Conservation (phyloP, 1,140 invertebrate genomes). For the Mercenaria mercenaria region DNA sequence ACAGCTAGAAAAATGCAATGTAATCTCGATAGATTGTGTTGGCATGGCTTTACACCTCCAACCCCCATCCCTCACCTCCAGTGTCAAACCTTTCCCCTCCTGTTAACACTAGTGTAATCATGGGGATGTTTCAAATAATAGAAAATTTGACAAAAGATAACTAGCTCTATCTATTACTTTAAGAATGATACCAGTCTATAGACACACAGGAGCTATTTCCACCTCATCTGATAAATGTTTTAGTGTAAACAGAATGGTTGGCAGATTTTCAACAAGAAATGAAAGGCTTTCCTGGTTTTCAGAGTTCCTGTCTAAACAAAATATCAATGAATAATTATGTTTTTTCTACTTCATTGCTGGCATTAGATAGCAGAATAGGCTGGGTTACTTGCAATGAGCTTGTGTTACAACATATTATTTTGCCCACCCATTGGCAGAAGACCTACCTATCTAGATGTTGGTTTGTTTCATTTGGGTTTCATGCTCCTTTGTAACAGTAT, state of each 20-base stretch:
- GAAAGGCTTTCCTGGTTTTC: not conserved
- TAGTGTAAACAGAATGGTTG: not conserved
- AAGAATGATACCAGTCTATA: not conserved
- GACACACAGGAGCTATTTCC: not conserved
- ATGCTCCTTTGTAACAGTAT: too few relatives aligned
- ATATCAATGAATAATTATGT: conserved; percentile 5
- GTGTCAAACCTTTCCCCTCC: too few relatives aligned
- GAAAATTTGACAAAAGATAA: not conserved
- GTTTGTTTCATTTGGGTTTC: too few relatives aligned
- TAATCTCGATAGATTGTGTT: too few relatives aligned
- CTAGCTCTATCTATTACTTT: not conserved
- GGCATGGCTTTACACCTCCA: too few relatives aligned
- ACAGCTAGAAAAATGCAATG: too few relatives aligned
- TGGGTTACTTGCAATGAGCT: too few relatives aligned
- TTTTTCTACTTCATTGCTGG: not conserved
- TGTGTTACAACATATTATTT: too few relatives aligned
- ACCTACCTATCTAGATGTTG: too few relatives aligned
- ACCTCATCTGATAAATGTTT: not conserved
- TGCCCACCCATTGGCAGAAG: too few relatives aligned
- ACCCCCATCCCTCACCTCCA: too few relatives aligned
- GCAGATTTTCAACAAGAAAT: not conserved
- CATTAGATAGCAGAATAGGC: too few relatives aligned
- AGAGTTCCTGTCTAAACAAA: conserved; percentile 7
- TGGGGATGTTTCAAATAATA: not conserved
- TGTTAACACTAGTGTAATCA: not conserved